phyloP scores from a whole-genome alignment of 2,797 vertebrate species.

The Poecilia gillii region DNA sequence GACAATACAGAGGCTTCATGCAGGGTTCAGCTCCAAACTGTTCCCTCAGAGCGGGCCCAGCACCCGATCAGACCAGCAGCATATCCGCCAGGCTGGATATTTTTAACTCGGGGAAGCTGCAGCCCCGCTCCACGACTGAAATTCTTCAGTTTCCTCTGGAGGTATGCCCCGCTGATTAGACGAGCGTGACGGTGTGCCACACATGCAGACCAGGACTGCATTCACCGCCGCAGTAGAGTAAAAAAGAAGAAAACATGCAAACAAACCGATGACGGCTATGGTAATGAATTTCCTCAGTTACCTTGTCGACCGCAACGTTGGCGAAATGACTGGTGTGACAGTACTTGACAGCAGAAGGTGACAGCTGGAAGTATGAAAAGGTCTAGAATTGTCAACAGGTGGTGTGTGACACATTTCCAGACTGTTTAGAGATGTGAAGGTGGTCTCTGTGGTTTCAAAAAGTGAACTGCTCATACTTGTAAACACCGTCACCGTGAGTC shows the following conservation, averaged over 20 bases:
- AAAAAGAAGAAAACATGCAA: slow-evolving; percentile 11
- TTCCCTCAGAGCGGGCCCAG: slow-evolving; percentile 62
- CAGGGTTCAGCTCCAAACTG: slow-evolving; percentile 75
- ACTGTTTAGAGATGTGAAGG: slow-evolving; percentile 9
- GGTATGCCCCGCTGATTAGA: slow-evolving; percentile 53
- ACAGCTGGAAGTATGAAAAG: background rate
- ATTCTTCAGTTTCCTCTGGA: slow-evolving; percentile 72
- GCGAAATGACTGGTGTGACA: slow-evolving; percentile 23
- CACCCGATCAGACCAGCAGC: slow-evolving; percentile 66
- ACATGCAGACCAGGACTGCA: slow-evolving; percentile 49
- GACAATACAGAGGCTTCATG: slow-evolving; percentile 86
- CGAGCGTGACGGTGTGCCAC: slow-evolving; percentile 23
- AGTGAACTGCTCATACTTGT: background rate
- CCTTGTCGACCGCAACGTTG: background rate
- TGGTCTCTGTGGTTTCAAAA: slow-evolving; percentile 38
- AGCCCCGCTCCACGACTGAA: slow-evolving; percentile 49
- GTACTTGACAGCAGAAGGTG: slow-evolving; percentile 10
- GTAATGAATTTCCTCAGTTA: slow-evolving; percentile 9
- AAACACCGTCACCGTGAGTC: slow-evolving; percentile 27
- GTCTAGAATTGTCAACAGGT: slow-evolving; percentile 44
- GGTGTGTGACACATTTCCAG: slow-evolving; percentile 22
- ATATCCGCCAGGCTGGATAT: slow-evolving; percentile 76
- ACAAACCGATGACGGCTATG: slow-evolving; percentile 31
- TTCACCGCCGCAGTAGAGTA: slow-evolving; percentile 2
- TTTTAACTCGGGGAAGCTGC: slow-evolving; percentile 81